These are phyloP conservation scores for Ferrisia virgata DNA, from an alignment of 2,888 invertebrate species.

Conservation along the genomic window DNA sequence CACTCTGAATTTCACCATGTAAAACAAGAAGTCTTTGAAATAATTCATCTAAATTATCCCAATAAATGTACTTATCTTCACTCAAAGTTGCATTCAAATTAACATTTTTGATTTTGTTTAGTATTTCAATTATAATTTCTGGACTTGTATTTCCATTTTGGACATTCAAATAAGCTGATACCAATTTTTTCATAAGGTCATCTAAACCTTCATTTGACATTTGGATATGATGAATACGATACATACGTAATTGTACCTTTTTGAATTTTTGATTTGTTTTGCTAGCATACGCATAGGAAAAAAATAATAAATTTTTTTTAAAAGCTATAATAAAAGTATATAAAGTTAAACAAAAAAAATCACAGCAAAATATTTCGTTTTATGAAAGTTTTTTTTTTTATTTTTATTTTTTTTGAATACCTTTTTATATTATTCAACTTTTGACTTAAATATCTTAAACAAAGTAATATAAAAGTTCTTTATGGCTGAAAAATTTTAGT, in stretches of 20 bases:
- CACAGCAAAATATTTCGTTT: conserved; percentile 33
- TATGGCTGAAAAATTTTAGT: conserved; percentile 36
- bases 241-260: not conserved
- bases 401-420: conserved; percentile 17
- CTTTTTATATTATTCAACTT: conserved; percentile 38
- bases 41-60: too few species aligned
- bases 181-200: too few species aligned
- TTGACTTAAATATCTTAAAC: conserved; percentile 37
- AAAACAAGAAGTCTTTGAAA: too few species aligned
- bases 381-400: conserved; percentile 22
- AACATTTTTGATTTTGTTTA: too few species aligned
- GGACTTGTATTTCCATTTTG: too few species aligned
- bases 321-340: conserved; percentile 21
- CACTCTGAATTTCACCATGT: too few species aligned
- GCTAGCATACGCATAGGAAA: not conserved
- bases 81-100: too few species aligned
- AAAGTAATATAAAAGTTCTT: conserved; percentile 42
- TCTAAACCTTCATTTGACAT: too few species aligned
- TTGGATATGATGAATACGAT: not conserved
- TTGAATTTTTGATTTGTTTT: not conserved
- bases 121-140: too few species aligned
- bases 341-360: conserved; percentile 15
- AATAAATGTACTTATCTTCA: too few species aligned
- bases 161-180: too few species aligned
- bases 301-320: not conserved